These are phyloP conservation scores for Cynocephalus volans DNA, from an alignment of 2,113 vertebrate genomes.

Conservation along the genomic window DNA sequence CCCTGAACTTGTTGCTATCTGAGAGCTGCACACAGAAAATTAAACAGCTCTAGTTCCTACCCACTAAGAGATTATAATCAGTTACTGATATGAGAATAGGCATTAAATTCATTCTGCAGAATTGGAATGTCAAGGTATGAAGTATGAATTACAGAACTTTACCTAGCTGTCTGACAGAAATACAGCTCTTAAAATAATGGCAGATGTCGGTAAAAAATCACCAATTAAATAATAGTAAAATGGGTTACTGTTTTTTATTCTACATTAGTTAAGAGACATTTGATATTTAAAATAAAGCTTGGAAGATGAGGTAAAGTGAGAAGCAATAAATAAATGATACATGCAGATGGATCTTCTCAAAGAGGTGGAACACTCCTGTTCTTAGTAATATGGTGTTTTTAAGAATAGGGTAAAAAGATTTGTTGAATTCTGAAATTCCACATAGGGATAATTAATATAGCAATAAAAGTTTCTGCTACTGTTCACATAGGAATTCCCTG, in stretches of 20 bases:
- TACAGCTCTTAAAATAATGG: constrained; percentile 68
- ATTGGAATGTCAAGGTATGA: constrained; percentile 67
- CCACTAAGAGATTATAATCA: constrained; percentile 74
- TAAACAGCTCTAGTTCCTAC: constrained; percentile 70
- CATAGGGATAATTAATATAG: constrained; percentile 60
- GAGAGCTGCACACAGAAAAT: constrained; percentile 72
- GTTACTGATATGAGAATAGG: constrained; percentile 65
- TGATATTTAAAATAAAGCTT: constrained; percentile 18
- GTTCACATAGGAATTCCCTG: constrained; percentile 70
- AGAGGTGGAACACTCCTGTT: neutral
- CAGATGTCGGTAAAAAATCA: constrained; percentile 57
- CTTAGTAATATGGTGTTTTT: constrained; percentile 35
- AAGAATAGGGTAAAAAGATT: neutral
- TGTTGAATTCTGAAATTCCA: constrained; percentile 59
- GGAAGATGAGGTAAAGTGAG: neutral
- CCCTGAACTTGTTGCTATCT: constrained; percentile 72
- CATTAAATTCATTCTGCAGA: constrained; percentile 73
- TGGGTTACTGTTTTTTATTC: constrained; percentile 26
- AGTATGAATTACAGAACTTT: constrained; percentile 64
- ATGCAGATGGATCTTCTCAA: constrained; percentile 35
- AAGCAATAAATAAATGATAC: constrained; percentile 24
- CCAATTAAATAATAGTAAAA: constrained; percentile 63
- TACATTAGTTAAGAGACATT: constrained; percentile 53
- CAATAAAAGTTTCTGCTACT: constrained; percentile 59
- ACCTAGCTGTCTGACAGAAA: constrained; percentile 58